A percentile compares a stretch with the other conserved stretches of the same genome.
These are phyloP conservation scores for Pyralis farinalis DNA, from an alignment of 2,888 invertebrate species.

Conservation along the genomic window DNA sequence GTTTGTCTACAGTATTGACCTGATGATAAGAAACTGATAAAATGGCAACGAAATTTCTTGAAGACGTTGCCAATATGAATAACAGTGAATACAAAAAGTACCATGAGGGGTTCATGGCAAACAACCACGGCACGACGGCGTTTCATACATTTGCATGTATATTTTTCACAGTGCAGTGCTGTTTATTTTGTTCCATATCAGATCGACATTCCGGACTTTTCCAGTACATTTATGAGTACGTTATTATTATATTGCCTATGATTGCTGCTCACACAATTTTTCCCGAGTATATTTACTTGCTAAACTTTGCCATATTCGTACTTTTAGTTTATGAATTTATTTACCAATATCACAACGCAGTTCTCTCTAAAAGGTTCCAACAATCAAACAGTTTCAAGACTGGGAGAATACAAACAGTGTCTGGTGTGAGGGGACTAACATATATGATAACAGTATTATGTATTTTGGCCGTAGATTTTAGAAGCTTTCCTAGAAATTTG, in stretches of 20 bases:
- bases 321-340: conserved; percentile 32
- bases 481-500: conserved; percentile 90
- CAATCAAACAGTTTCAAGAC: conserved; percentile 30
- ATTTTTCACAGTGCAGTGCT: conserved; percentile 58
- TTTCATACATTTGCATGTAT: conserved; percentile 70
- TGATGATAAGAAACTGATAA: neutral
- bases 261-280: conserved; percentile 80
- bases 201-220: conserved; percentile 19
- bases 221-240: conserved; percentile 76
- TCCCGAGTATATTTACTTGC: conserved; percentile 44
- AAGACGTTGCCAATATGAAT: conserved; percentile 35
- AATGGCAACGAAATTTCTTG: neutral
- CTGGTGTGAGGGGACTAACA: conserved; percentile 85
- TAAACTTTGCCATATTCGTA: conserved; percentile 45
- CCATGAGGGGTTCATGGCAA: conserved; percentile 76
- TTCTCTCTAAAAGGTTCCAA: conserved; percentile 20
- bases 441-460: conserved; percentile 88
- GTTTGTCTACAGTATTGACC: neutral
- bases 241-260: conserved; percentile 76
- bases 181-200: conserved; percentile 41
- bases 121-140: conserved; percentile 77
- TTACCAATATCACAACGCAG: conserved; percentile 17
- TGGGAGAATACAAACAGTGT: conserved; percentile 69
- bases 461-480: conserved; percentile 97
- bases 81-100: conserved; percentile 61